These are phyloP conservation scores for Leptinotarsa tumamoca DNA, from an alignment of 2,888 invertebrate species.

Conservation along the genomic window DNA sequence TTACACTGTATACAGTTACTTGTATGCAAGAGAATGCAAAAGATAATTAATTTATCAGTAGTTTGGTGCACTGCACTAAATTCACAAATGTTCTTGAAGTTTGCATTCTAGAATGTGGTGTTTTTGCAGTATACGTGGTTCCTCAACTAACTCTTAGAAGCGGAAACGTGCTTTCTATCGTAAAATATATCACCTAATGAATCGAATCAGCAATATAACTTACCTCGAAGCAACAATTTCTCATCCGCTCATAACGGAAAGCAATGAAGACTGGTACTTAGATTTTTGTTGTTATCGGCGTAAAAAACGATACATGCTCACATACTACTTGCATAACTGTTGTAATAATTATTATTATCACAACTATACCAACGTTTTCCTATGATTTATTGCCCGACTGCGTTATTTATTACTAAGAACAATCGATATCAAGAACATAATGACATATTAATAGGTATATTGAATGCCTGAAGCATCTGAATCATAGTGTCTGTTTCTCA, in stretches of 20 bases:
- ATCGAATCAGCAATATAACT: conserved; percentile 1
- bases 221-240: conserved; percentile 14
- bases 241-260: conserved; percentile 19
- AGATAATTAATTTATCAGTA: no score
- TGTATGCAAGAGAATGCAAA: no score
- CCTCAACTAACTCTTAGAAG: neutral
- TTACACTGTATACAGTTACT: no score
- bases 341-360: conserved; percentile 20
- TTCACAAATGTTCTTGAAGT: no score
- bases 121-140: neutral
- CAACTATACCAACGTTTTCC: neutral
- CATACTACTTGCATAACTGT: conserved; percentile 10
- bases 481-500: neutral
- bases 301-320: neutral
- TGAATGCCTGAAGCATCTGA: neutral
- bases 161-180: neutral
- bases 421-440: conserved; percentile 17
- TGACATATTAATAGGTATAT: conserved; percentile 20
- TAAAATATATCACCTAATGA: neutral
- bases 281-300: neutral
- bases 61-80: no score
- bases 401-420: conserved; percentile 19
- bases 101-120: neutral
- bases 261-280: conserved; percentile 8
- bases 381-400: neutral